Evolutionary conservation across 2,113 vertebrate species (phyloP).

Genomic region (Platichthys stellatus): DNA sequence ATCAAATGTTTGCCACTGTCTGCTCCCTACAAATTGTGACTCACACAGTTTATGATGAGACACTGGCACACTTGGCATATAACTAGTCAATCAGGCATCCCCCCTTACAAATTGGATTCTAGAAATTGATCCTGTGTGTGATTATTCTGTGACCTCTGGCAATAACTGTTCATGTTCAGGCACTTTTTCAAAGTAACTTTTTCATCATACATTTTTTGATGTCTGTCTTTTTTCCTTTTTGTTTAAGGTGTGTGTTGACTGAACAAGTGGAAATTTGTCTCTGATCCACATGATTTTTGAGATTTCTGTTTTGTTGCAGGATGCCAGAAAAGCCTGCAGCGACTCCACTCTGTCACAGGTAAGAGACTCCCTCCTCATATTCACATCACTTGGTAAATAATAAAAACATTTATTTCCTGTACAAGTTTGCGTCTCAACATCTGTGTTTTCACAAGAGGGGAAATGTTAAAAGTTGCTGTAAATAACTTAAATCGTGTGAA

Average conservation of each 20-base stretch:
- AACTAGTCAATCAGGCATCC: slow-evolving; percentile 33
- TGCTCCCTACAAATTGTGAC: slow-evolving; percentile 24
- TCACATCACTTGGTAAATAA: neutral
- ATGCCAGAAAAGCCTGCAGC: slow-evolving; percentile 97
- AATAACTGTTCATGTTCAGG: no score
- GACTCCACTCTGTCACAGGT: slow-evolving; percentile 97
- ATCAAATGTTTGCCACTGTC: slow-evolving; percentile 17
- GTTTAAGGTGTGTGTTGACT: no score
- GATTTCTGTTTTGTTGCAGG: slow-evolving; percentile 81
- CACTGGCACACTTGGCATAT: slow-evolving; percentile 20
- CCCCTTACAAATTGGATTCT: slow-evolving; percentile 7
- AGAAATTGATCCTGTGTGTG: slow-evolving; percentile 19
- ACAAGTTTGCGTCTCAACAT: neutral
- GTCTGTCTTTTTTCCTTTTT: neutral
- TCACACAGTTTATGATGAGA: slow-evolving; percentile 29
- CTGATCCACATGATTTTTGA: neutral
- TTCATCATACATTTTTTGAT: neutral
- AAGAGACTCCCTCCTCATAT: slow-evolving; percentile 22
- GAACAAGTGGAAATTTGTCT: neutral
- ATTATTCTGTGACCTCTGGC: slow-evolving; percentile 3
- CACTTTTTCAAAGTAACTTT: neutral
- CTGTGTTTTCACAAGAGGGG: neutral
- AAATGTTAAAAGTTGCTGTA: neutral
- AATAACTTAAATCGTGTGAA: neutral
- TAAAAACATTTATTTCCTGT: neutral